phyloP scores from a whole-genome alignment of 2,113 vertebrate genomes.

The Pheucticus melanocephalus region DNA sequence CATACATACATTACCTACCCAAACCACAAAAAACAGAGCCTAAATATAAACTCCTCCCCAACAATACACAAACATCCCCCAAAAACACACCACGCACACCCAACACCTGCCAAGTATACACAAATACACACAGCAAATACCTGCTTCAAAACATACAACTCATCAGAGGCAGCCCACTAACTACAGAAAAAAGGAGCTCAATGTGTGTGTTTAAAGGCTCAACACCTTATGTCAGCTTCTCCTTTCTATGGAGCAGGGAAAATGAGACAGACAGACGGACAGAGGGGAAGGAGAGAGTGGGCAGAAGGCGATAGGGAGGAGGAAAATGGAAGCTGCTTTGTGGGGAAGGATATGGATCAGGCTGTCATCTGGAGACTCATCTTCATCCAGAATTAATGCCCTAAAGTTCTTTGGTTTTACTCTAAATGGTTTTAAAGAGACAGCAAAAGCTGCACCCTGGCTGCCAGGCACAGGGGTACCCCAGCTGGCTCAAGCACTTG shows the following conservation, averaged over 20 bases:
- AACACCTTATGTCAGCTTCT: not conserved
- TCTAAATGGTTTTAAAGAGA: conserved; percentile 73
- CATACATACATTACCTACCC: conserved; percentile 32
- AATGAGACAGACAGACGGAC: not conserved
- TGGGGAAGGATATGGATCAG: conserved; percentile 57
- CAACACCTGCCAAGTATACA: conserved; percentile 2
- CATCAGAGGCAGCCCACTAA: not conserved
- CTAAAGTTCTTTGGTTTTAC: conserved; percentile 72
- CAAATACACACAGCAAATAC: conserved; percentile 34
- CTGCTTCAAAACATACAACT: conserved; percentile 24
- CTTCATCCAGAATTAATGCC: conserved; percentile 74
- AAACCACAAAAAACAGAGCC: conserved; percentile 61
- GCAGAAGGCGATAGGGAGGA: not conserved
- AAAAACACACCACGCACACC: not conserved
- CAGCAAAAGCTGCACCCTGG: not conserved
- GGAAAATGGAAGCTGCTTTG: conserved; percentile 36
- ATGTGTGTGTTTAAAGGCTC: not conserved
- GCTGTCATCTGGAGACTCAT: conserved; percentile 68
- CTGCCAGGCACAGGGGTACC: not conserved
- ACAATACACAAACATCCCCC: conserved; percentile 60
- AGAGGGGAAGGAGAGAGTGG: not conserved
- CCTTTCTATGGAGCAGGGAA: not conserved
- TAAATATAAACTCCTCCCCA: conserved; percentile 67
- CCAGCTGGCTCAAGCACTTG: not conserved
- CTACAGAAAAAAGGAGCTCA: not conserved